Conservation (phyloP, 2,888 invertebrate species). For the Coelinius sp. region DNA sequence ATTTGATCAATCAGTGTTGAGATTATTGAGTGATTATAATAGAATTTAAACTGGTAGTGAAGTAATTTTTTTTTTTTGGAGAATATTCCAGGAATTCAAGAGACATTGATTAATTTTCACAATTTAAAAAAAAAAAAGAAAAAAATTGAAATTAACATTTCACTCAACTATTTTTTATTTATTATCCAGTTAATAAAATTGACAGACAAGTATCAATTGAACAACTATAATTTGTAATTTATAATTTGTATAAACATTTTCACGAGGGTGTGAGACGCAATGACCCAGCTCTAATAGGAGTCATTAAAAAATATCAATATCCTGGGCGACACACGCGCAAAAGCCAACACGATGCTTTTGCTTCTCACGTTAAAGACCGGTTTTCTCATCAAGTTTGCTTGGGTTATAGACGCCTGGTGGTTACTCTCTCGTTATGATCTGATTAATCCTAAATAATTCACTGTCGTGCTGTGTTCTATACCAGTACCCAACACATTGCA, state of each 20-base stretch:
- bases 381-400: slow-evolving; percentile 43
- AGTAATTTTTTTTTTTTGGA: too few relatives aligned
- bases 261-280: not conserved
- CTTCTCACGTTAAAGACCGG: slow-evolving; percentile 50
- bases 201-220: not conserved
- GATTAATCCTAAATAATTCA: slow-evolving; percentile 56
- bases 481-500: not conserved
- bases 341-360: slow-evolving; percentile 29
- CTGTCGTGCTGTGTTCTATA: slow-evolving; percentile 39
- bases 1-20: slow-evolving; percentile 35
- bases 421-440: slow-evolving; percentile 54
- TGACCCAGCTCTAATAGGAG: slow-evolving; percentile 28
- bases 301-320: slow-evolving; percentile 19
- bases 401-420: slow-evolving; percentile 17
- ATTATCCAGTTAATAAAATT: not conserved
- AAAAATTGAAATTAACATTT: too few relatives aligned
- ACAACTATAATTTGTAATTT: slow-evolving; percentile 1
- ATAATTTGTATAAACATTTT: slow-evolving; percentile 10
- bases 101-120: too few relatives aligned
- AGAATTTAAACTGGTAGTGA: too few relatives aligned
- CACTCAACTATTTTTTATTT: too few relatives aligned
- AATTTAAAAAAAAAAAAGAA: too few relatives aligned
- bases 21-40: too few relatives aligned
- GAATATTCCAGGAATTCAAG: too few relatives aligned
- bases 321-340: slow-evolving; percentile 26